Evolutionary conservation across 2,113 vertebrate genomes (phyloP).

Genomic region (Oxygymnocypris stewartii): DNA sequence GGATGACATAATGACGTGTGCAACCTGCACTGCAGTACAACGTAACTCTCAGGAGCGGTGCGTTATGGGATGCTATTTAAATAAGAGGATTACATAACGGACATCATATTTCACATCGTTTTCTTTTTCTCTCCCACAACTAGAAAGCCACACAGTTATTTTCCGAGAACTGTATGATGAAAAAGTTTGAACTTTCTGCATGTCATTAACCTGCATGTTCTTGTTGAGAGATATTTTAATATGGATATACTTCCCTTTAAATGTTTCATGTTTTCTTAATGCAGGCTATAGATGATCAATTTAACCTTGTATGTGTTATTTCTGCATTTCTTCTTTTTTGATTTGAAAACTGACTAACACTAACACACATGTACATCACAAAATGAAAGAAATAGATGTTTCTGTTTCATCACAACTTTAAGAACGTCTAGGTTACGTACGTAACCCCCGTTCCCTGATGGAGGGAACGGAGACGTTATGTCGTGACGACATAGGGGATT

Average conservation of each 20-base stretch:
- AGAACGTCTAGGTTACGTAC: too few species aligned
- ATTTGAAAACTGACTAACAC: too few species aligned
- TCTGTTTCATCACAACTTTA: background rate
- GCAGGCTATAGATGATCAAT: background rate
- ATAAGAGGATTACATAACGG: slow-evolving; percentile 22
- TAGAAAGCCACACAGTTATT: slow-evolving; percentile 27
- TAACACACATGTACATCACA: too few species aligned
- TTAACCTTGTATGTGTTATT: background rate
- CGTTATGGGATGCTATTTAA: slow-evolving; percentile 37
- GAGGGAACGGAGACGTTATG: too few species aligned
- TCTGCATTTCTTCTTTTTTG: too few species aligned
- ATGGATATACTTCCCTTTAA: background rate
- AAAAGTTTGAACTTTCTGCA: background rate
- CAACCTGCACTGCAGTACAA: slow-evolving; percentile 16
- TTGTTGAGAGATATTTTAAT: background rate
- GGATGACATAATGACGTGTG: slow-evolving; percentile 49
- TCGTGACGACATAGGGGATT: too few species aligned
- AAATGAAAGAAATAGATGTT: background rate
- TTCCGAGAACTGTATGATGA: background rate
- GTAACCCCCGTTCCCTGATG: too few species aligned
- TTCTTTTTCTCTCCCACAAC: slow-evolving; percentile 5
- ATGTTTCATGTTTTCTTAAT: background rate
- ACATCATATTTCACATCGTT: background rate
- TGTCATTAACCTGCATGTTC: background rate
- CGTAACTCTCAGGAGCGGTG: slow-evolving; percentile 17